These are phyloP conservation scores for Diaprepes abbreviatus DNA, from an alignment of 2,888 invertebrate genomes.

Conservation along the genomic window DNA sequence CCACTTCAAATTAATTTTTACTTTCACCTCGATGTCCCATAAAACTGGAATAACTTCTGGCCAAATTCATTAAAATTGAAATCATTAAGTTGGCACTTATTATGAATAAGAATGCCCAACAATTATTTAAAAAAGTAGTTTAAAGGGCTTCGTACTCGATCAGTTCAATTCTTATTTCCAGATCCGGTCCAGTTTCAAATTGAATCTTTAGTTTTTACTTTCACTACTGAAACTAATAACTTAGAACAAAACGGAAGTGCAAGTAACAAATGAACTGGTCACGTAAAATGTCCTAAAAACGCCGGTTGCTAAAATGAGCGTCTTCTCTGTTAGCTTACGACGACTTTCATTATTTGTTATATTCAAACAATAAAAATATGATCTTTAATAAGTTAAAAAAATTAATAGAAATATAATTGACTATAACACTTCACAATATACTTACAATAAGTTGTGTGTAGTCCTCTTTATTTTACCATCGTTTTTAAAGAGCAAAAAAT, in stretches of 20 bases:
- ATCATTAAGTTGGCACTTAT: slow-evolving; percentile 59
- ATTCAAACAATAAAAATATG: slow-evolving; percentile 8
- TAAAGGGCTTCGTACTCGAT: slow-evolving; percentile 7
- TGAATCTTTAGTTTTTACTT: too few relatives aligned
- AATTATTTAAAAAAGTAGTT: slow-evolving; percentile 52
- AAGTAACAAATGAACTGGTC: too few relatives aligned
- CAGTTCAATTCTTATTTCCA: too few relatives aligned
- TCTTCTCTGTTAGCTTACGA: slow-evolving; percentile 24
- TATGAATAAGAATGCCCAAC: slow-evolving; percentile 59
- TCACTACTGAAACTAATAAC: too few relatives aligned
- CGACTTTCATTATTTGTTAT: slow-evolving; percentile 30
- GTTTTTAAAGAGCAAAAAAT: too few relatives aligned
- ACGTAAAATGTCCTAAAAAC: neutral
- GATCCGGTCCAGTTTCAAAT: too few relatives aligned
- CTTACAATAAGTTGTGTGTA: neutral
- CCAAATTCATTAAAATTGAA: slow-evolving; percentile 59
- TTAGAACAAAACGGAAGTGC: too few relatives aligned
- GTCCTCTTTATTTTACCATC: too few relatives aligned
- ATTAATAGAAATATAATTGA: slow-evolving; percentile 1
- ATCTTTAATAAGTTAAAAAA: neutral
- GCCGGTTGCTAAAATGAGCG: slow-evolving; percentile 27
- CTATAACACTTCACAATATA: neutral
- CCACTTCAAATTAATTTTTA: slow-evolving; percentile 23
- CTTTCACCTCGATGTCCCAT: slow-evolving; percentile 63
- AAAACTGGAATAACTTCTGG: slow-evolving; percentile 68